Evolutionary conservation across 2,113 vertebrate genomes (phyloP), one percentile per base, ranked within the genome.

Genomic region (Engraulis encrasicolus): DNA sequence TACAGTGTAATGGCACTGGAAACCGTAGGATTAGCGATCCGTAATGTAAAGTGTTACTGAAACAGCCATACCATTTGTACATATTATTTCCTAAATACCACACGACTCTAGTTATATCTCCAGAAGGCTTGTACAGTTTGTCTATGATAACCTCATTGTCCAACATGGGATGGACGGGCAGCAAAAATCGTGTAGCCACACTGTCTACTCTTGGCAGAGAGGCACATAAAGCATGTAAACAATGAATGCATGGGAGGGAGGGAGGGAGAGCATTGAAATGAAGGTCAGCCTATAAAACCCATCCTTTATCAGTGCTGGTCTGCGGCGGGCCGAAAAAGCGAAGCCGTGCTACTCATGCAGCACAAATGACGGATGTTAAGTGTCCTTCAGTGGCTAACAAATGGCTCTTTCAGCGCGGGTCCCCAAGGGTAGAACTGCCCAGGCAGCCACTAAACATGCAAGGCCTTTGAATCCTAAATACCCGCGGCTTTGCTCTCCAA

Each of bases 401-500:
- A 77, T 50, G 34, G 61, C 23, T 79, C 54, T 52, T 84, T 82
- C 82, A 34, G 50, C 38, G 40, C 27, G 34, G n/a, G 40, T 58
- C 27, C 61, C 74, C 77, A 15, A 36, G 15, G 79, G 79, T 61
- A 78, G 74, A 82, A 54, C 37, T n/a, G 49, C 52, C 45, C 54
- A 78, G 36, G 52, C 78, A 17, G 77, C 81, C 66, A 14, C 66
- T 74, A 84, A 50, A 31, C 58, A 38, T 83, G 58, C 52, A 58
- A 83, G 2, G 79, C 54, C 81, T 86, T 40, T 11, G 86, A 84
- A 84, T 87, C 12, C 23, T 50, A 1, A 2, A 83, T 71, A 34
- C 61, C 83, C 58, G 18, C 66, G 20, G 48, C 89, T 87, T 88
- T 37, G 77, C 77, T 87, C 84, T 79, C n/a, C 85, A 15, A 78